A percentile compares a stretch with the other conserved stretches of the same genome.
Evolutionary conservation across 2,888 invertebrate genomes (phyloP).

Genomic region (Crepidodera aurea): DNA sequence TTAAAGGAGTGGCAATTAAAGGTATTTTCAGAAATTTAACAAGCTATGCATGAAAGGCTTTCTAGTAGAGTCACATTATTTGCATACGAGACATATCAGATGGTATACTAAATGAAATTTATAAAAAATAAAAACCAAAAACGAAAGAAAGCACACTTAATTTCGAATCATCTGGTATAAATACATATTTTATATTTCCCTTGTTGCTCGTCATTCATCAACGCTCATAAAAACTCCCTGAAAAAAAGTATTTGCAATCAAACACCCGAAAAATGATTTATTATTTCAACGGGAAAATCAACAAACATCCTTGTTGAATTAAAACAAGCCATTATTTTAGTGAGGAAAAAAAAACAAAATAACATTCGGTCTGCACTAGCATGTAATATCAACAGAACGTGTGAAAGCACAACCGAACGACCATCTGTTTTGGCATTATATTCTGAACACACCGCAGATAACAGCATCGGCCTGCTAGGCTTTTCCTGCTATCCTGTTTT

Average conservation of each 20-base stretch:
- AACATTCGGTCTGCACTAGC: slow-evolving; percentile 41
- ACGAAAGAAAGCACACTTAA: too few species aligned
- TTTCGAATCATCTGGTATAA: too few species aligned
- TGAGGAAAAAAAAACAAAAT: slow-evolving; percentile 34
- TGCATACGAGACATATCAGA: too few species aligned
- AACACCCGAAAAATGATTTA: slow-evolving; percentile 27
- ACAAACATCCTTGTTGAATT: slow-evolving; percentile 35
- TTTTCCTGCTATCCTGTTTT: neutral
- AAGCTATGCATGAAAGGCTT: too few species aligned
- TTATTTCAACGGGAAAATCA: slow-evolving; percentile 33
- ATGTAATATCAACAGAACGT: slow-evolving; percentile 56
- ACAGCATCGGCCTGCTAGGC: slow-evolving; percentile 1
- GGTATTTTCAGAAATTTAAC: too few species aligned
- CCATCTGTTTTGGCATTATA: slow-evolving; percentile 54
- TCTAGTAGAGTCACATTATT: too few species aligned
- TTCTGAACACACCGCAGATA: slow-evolving; percentile 39
- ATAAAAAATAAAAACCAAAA: too few species aligned
- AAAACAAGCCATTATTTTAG: slow-evolving; percentile 33
- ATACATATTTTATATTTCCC: neutral
- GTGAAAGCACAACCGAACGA: slow-evolving; percentile 55
- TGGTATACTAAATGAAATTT: too few species aligned
- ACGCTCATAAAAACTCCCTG: neutral
- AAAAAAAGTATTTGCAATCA: slow-evolving; percentile 1
- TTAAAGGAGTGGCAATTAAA: too few species aligned
- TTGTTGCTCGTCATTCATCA: neutral